Base-by-base conservation (phyloP, 2,113 vertebrate genomes). In the Ardeotis arabs region DNA sequence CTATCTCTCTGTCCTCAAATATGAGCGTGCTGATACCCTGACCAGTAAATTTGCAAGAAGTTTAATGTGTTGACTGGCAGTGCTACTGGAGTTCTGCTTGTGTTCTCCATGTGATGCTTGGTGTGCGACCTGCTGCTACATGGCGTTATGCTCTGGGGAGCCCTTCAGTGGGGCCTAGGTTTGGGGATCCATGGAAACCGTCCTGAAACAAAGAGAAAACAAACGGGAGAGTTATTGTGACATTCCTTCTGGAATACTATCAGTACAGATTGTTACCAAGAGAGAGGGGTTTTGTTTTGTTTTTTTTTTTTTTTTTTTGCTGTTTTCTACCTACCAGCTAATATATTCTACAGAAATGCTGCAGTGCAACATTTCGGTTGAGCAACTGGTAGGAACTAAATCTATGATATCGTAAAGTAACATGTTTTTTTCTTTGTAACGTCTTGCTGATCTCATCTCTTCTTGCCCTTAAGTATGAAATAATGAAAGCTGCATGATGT, bases 171-270 rank as follows among this genome's bases (percentile, higher is more conserved):
- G 79, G 89, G 94, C 95, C 90, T 95, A 94, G 80, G 64, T 95
- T 94, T 94, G 92, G 58, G 76, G 41, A 96, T 96, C 96, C 93
- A 97, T 95, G 94, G 97, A 96, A 97, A 96, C 93, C 52, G 2
- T 50, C 84, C 87, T 96, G 90, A 97, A 97, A 96, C 95, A 96
- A 95, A 96, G 64, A 91, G 93, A 96, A 97, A 97, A 97, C 95
- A 97, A 92, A 96, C 0, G 5, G 37, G 83, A 91, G 89, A 89
- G 89, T 37, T 90, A 67, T 92, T 95, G 95, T 95, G 95, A 96
- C 90, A 90, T 84, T 90, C 7, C 73, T 92, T 68, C 93, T 97
- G 93, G 95, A 95, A 82, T 84, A 82, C 84, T 90, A 81, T 96
- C 82, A 86, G 59, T 74, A 72, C 78, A 80, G 75, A 91, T 64